Evolutionary conservation across 2,888 invertebrate genomes (phyloP), one percentile per base, ranked within the genome.

Genomic region (Clistopyga incitator): DNA sequence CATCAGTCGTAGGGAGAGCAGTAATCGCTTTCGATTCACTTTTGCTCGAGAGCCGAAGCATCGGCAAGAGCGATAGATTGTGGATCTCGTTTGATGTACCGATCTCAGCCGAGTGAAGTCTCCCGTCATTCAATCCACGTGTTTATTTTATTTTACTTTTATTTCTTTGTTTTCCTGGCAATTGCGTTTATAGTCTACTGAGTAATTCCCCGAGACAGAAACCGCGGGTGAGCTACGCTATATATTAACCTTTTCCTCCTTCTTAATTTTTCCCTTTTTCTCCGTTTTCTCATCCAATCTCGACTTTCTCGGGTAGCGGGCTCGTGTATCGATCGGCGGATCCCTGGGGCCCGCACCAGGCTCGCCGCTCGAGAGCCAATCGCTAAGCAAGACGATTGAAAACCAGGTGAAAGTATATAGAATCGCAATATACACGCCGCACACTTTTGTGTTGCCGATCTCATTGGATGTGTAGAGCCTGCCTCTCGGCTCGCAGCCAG

Each of bases 11-110:
- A 23, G 23, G 2, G 6, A 29, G n/a, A 70, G 59, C 68, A n/a
- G 59, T 18, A 18, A 34, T 79, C 78, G 78, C 83, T 83, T 84
- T 81, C 76, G 85, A 80, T 82, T 82, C 59, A 81, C 85, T 85
- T 85, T 85, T 80, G 79, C 85, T 76, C 68, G 70, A 77, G 68
- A 54, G 59, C 52, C 72, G 50, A 45, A 59, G 76, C 74, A 71
- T 56, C 72, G 61, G 67, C 59, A 38, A 23, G 67, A 29, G 29
- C 61, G 25, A 34, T 47, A 45, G 34, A 59, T 25, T 10, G 11
- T 29, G 6, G 3, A 29, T 59, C 59, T 59, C 59, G 29, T 59
- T 29, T 18, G 74, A 61, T 34, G 34, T 59, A 25, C 61, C 47
- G 47, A 59, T 74, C 59, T 72, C 23, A 25, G 29, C 18, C 18